These are phyloP conservation scores for Chelon labrosus DNA, from an alignment of 2,797 vertebrate genomes.

Conservation along the genomic window DNA sequence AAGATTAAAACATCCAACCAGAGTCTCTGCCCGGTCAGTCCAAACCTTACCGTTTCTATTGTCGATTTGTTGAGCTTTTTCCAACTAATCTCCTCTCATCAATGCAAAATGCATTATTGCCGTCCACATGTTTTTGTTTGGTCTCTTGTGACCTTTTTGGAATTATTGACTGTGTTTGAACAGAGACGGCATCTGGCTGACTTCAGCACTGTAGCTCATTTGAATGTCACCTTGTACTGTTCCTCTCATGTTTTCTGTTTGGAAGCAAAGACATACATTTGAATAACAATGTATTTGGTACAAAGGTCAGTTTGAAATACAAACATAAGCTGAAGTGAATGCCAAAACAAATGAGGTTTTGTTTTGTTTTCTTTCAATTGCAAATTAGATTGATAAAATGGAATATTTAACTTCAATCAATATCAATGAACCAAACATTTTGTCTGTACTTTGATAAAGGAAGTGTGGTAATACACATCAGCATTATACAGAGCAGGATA, in stretches of 20 bases:
- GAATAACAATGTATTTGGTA: background rate
- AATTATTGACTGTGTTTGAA: constrained; percentile 17
- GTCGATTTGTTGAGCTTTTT: constrained; percentile 21
- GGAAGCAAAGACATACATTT: background rate
- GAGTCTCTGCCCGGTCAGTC: background rate
- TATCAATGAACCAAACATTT: background rate
- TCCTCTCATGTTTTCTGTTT: background rate
- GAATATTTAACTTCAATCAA: background rate
- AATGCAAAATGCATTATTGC: constrained; percentile 41
- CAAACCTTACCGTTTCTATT: constrained; percentile 13
- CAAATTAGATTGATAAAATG: background rate
- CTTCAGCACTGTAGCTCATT: constrained; percentile 5
- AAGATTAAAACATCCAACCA: background rate
- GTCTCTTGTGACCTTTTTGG: constrained; percentile 38
- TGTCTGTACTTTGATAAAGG: too few relatives aligned
- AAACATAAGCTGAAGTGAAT: background rate
- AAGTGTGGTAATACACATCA: background rate
- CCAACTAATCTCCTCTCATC: constrained; percentile 19
- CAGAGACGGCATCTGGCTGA: constrained; percentile 14
- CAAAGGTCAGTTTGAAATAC: constrained; percentile 1
- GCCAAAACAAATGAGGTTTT: constrained; percentile 8
- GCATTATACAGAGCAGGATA: too few relatives aligned
- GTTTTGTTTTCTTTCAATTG: background rate
- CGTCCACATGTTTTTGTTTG: constrained; percentile 12
- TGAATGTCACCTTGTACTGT: background rate